Conservation (phyloP, 2,113 vertebrate genomes). For the Hypanus sabinus region DNA sequence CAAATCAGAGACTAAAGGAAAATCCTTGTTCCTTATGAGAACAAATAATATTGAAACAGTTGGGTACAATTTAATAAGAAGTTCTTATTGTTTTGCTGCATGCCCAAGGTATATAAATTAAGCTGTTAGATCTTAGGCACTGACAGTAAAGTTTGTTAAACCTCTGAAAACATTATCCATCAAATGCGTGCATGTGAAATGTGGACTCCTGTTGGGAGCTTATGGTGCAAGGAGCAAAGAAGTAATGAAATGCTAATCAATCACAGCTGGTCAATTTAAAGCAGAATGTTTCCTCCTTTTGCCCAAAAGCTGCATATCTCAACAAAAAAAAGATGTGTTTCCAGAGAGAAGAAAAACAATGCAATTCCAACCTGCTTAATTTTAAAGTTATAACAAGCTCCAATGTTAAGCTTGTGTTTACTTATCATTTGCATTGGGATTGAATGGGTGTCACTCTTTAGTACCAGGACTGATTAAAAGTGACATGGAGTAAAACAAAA, state of each 20-base stretch:
- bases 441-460: not conserved
- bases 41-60: not conserved
- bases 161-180: constrained; percentile 29
- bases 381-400: not conserved
- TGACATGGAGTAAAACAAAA: not conserved
- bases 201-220: constrained; percentile 29
- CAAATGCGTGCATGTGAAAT: constrained; percentile 33
- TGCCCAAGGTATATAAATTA: constrained; percentile 5
- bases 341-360: not conserved
- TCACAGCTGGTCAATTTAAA: constrained; percentile 33
- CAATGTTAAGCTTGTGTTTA: not conserved
- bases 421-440: not conserved
- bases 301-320: constrained; percentile 12
- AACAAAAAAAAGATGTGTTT: not conserved
- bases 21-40: not conserved
- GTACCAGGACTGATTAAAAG: not conserved
- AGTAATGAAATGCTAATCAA: constrained; percentile 37
- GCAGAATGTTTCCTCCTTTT: not conserved
- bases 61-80: not conserved
- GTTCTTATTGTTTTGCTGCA: not conserved
- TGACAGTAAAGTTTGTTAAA: constrained; percentile 34
- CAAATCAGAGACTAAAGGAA: not conserved
- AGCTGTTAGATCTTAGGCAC: constrained; percentile 6
- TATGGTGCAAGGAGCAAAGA: not conserved
- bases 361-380: not conserved